Base-by-base conservation (phyloP, 2,113 vertebrate species). In the Ahaetulla prasina region DNA sequence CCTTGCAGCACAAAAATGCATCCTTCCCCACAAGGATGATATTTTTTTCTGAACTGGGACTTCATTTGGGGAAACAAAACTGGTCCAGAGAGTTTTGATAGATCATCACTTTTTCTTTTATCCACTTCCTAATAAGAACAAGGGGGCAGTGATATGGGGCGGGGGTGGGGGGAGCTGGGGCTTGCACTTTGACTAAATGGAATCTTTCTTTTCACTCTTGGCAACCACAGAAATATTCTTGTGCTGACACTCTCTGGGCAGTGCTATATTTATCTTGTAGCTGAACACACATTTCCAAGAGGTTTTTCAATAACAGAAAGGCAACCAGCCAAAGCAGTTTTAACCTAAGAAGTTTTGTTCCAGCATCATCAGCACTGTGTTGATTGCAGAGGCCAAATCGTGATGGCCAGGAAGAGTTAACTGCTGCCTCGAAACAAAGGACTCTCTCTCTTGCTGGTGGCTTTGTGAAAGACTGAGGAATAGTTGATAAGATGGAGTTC, bases 191-290 rank as follows among this genome's bases (percentile, higher is more conserved):
- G 96, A 95, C 94, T 96, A 95, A 96, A 96, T 93, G 95, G 94
- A 94, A 95, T 93, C 94, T 96, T 96, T 97, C 95, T 96, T 89
- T 93, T 92, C 92, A 94, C 80, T 96, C 95, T 96, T 97, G 97
- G 97, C 96, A 97, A 92, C 22, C 0, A 87, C 49, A 88, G 91
- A 85, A 93, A 92, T 94, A 97, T 96, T 97, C 96, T 96, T 96
- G 96, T 96, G 89, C 94, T 95, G 92, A 93, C 94, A 39, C 80
- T 95, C 88, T 88, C 88, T 93, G 57, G 88, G 91, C 95, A 95
- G 85, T 94, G 95, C 94, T 97, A 95, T 96, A 96, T 97, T 97
- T 96, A 94, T 96, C 93, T 95, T 95, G 92, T 95, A 96, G 94
- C 95, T 94, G 93, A 92, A 94, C 74, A n/a, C 95, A 94, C 84